A percentile compares a stretch with the other conserved stretches of the same genome.
Evolutionary conservation across 2,797 vertebrate genomes (phyloP).

Genomic region (Glossophaga mutica): DNA sequence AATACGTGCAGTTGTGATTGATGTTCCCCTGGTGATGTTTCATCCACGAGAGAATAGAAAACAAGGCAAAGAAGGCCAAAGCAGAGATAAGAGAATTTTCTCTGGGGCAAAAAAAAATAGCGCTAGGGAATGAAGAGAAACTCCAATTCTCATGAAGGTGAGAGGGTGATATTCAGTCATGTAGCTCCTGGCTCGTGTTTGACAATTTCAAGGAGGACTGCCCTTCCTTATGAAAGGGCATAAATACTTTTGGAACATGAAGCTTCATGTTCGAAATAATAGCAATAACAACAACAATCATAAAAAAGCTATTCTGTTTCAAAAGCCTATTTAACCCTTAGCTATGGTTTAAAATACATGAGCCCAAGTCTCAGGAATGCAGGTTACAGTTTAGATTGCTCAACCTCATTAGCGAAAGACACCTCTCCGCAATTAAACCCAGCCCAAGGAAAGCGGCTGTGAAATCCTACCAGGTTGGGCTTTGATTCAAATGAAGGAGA

Average conservation of each 20-base stretch:
- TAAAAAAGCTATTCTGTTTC: slow-evolving; percentile 10
- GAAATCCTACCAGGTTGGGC: neutral
- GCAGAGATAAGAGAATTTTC: slow-evolving; percentile 21
- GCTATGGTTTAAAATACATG: slow-evolving; percentile 42
- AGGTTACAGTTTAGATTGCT: slow-evolving; percentile 40
- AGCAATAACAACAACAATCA: slow-evolving; percentile 24
- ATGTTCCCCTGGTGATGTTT: slow-evolving; percentile 16
- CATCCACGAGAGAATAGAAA: neutral
- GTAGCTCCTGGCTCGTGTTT: slow-evolving; percentile 2
- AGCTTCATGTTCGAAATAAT: slow-evolving; percentile 46
- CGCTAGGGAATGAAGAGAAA: neutral
- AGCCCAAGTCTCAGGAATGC: neutral
- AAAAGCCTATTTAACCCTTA: slow-evolving; percentile 47
- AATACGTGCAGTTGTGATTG: neutral
- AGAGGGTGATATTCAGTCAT: neutral
- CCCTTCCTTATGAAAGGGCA: slow-evolving; percentile 41
- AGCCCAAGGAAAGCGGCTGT: neutral
- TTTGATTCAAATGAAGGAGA: slow-evolving; percentile 51
- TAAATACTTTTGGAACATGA: slow-evolving; percentile 7
- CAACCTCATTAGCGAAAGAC: slow-evolving; percentile 37
- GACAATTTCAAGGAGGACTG: slow-evolving; percentile 23
- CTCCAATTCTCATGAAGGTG: neutral
- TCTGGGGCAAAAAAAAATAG: neutral
- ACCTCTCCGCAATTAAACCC: slow-evolving; percentile 46
- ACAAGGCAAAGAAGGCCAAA: slow-evolving; percentile 37